A percentile compares a stretch with the other conserved stretches of the same genome.
Conservation (phyloP, 2,113 vertebrate species). For the Albula goreensis region DNA sequence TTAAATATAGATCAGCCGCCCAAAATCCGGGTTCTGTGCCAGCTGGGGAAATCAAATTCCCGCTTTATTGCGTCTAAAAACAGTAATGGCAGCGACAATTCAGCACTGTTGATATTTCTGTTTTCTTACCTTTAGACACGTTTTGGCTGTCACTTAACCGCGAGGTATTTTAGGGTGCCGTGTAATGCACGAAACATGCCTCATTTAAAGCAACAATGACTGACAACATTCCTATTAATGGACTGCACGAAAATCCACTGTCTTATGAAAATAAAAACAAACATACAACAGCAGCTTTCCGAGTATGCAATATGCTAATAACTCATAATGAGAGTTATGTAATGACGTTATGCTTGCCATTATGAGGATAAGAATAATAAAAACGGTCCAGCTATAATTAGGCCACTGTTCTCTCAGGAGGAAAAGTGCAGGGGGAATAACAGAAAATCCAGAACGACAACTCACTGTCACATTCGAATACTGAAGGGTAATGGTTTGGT, state of each 20-base stretch:
- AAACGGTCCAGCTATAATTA: constrained; percentile 59
- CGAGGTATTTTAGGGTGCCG: neutral
- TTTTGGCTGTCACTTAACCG: neutral
- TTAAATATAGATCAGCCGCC: constrained; percentile 56
- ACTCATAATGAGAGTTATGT: constrained; percentile 56
- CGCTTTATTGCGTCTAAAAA: constrained; percentile 25
- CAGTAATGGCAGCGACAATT: neutral
- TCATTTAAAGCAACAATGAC: neutral
- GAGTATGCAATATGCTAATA: constrained; percentile 53
- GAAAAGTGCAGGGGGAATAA: constrained; percentile 48
- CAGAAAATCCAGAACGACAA: constrained; percentile 47
- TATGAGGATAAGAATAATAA: constrained; percentile 35
- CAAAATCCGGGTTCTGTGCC: constrained; percentile 45
- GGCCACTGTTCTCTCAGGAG: constrained; percentile 40
- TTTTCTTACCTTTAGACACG: neutral
- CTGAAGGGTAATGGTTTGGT: constrained; percentile 55
- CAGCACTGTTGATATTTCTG: neutral
- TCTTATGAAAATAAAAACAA: constrained; percentile 18
- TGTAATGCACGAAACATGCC: neutral
- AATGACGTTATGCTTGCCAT: constrained; percentile 2
- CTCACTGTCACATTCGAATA: constrained; percentile 40
- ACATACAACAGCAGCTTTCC: constrained; percentile 3
- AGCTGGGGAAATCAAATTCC: constrained; percentile 32
- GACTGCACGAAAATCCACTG: constrained; percentile 4
- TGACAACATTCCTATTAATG: constrained; percentile 28